These are phyloP conservation scores for Luperina nickerlii DNA, from an alignment of 2,888 invertebrate genomes.

Conservation along the genomic window DNA sequence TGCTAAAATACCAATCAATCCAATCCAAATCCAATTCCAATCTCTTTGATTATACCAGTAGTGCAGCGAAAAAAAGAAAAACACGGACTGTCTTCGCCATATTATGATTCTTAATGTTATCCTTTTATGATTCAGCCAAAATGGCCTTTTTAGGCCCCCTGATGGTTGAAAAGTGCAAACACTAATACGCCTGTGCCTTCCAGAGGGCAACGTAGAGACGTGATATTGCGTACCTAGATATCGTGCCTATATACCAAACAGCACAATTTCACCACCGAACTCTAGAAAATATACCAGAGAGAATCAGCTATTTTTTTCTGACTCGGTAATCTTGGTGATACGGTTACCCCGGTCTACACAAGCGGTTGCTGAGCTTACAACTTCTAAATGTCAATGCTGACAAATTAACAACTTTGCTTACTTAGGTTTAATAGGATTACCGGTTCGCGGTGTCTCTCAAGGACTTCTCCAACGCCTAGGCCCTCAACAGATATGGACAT, in stretches of 20 bases:
- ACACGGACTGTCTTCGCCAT: no score
- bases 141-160: background rate
- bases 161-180: background rate
- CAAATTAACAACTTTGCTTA: constrained; percentile 21
- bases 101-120: no score
- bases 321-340: background rate
- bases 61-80: no score
- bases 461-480: constrained; percentile 35
- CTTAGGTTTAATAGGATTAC: constrained; percentile 29
- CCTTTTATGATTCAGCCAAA: no score
- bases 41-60: no score
- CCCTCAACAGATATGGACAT: constrained; percentile 27
- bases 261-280: background rate
- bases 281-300: background rate
- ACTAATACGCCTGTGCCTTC: background rate
- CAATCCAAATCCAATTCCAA: no score
- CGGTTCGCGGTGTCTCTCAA: constrained; percentile 30
- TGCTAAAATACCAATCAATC: no score
- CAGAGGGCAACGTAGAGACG: background rate
- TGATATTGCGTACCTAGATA: no score
- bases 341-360: background rate
- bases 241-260: background rate
- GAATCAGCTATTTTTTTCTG: background rate
- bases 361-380: constrained; percentile 9
- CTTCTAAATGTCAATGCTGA: constrained; percentile 44